These are phyloP conservation scores for Lycaena phlaeas DNA, from an alignment of 2,888 invertebrate species.

Conservation along the genomic window DNA sequence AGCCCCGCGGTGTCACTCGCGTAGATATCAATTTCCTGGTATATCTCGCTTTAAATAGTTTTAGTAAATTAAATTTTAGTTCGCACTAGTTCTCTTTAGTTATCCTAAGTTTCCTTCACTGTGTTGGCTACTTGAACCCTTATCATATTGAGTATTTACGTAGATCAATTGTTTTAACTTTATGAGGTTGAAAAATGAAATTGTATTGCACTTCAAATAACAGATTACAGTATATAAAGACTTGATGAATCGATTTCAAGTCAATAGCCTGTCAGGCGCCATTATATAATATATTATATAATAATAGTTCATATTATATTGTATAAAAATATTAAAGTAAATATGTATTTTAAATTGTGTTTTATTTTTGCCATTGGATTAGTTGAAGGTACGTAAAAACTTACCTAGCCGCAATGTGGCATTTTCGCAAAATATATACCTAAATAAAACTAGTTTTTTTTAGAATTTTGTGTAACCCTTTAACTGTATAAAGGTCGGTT, in stretches of 20 bases:
- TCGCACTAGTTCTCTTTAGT: too few species aligned
- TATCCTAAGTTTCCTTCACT: too few species aligned
- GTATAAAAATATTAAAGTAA: not conserved
- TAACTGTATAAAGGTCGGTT: too few species aligned
- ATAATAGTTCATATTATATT: not conserved
- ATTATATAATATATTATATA: not conserved
- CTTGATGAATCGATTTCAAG: not conserved
- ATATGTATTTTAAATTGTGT: not conserved
- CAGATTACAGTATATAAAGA: constrained; percentile 4
- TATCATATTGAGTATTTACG: too few species aligned
- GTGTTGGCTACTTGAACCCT: not conserved
- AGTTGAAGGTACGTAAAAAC: not conserved
- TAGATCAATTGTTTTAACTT: not conserved
- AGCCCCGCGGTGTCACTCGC: too few species aligned
- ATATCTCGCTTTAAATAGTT: too few species aligned
- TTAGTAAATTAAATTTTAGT: too few species aligned
- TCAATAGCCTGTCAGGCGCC: not conserved
- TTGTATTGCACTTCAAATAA: not conserved
- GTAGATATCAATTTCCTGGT: too few species aligned
- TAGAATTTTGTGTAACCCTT: too few species aligned
- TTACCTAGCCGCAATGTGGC: too few species aligned
- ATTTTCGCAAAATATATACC: too few species aligned
- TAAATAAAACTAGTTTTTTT: too few species aligned
- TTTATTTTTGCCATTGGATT: not conserved
- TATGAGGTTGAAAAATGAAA: constrained; percentile 2